phyloP scores from a whole-genome alignment of 2,888 invertebrate species.

The Drosophila fungiperda region DNA sequence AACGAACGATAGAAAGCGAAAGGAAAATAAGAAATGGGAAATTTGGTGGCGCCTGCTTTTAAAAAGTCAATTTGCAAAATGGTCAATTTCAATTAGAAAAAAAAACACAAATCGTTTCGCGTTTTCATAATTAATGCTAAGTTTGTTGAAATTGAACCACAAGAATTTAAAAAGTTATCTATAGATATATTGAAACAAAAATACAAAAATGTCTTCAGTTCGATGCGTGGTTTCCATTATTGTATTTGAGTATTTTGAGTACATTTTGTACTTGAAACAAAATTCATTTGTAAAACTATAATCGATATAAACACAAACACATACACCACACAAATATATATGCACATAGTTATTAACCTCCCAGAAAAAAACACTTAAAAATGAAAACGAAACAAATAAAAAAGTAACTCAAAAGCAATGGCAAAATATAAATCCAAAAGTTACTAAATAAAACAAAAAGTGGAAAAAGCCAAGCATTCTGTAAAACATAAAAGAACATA shows the following conservation, averaged over 20 bases:
- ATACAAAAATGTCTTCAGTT: constrained; percentile 67
- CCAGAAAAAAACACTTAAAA: constrained; percentile 6
- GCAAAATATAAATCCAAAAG: constrained; percentile 73
- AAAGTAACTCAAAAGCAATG: constrained; percentile 52
- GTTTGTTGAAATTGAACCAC: constrained; percentile 68
- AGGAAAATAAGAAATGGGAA: constrained; percentile 1
- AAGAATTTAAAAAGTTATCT: constrained; percentile 49
- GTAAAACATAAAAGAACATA: constrained; percentile 77
- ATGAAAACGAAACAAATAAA: constrained; percentile 36
- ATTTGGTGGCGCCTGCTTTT: constrained; percentile 48
- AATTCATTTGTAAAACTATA: constrained; percentile 71
- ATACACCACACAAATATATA: constrained; percentile 14
- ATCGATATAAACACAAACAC: constrained; percentile 41
- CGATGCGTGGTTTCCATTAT: constrained; percentile 78
- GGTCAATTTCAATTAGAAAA: constrained; percentile 55
- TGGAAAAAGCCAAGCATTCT: constrained; percentile 77
- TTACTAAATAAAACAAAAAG: constrained; percentile 63
- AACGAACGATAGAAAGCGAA: constrained; percentile 15
- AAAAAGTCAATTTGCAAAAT: constrained; percentile 66
- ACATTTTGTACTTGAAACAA: constrained; percentile 64
- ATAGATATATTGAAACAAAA: constrained; percentile 23
- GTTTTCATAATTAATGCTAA: constrained; percentile 68
- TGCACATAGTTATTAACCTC: constrained; percentile 23
- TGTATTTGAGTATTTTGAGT: constrained; percentile 40
- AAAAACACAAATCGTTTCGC: constrained; percentile 38